phyloP scores from a whole-genome alignment of 1,140 invertebrate genomes.

The Eumaeus atala region DNA sequence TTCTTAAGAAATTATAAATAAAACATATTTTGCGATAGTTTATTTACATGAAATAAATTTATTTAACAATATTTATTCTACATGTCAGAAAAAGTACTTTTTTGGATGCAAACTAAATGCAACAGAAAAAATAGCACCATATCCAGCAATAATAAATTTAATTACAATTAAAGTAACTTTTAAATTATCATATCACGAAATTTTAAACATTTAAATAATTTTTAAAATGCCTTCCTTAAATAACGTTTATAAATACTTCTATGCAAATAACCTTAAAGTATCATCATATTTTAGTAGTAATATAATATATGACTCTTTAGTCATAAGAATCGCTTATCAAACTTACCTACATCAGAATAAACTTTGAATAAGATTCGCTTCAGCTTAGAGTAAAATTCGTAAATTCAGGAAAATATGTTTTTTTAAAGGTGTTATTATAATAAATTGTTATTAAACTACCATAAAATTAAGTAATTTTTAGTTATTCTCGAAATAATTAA shows the following conservation, averaged over 20 bases:
- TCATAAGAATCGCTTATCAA: too few relatives aligned
- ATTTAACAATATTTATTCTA: neutral
- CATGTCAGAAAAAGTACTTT: neutral
- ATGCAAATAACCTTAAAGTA: too few relatives aligned
- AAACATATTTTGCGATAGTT: neutral
- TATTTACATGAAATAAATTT: conserved; percentile 1
- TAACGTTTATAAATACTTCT: neutral
- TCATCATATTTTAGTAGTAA: too few relatives aligned
- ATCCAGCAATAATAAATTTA: conserved; percentile 32
- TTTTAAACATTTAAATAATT: conserved; percentile 14
- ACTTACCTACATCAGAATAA: too few relatives aligned
- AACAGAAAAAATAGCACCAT: conserved; percentile 36
- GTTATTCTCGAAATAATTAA: too few relatives aligned
- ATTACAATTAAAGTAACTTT: conserved; percentile 15
- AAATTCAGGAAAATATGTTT: too few relatives aligned
- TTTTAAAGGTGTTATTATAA: too few relatives aligned
- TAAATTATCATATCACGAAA: conserved; percentile 18
- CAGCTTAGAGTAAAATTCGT: too few relatives aligned
- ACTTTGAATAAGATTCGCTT: too few relatives aligned
- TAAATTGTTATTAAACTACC: too few relatives aligned
- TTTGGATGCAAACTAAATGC: conserved; percentile 12
- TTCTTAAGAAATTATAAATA: neutral
- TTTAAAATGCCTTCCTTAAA: conserved; percentile 6
- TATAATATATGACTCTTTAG: too few relatives aligned
- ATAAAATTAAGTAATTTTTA: too few relatives aligned